A percentile compares a stretch with the other conserved stretches of the same genome.
phyloP scores from a whole-genome alignment of 1,140 invertebrate genomes.

The Hylaeus anthracinus region DNA sequence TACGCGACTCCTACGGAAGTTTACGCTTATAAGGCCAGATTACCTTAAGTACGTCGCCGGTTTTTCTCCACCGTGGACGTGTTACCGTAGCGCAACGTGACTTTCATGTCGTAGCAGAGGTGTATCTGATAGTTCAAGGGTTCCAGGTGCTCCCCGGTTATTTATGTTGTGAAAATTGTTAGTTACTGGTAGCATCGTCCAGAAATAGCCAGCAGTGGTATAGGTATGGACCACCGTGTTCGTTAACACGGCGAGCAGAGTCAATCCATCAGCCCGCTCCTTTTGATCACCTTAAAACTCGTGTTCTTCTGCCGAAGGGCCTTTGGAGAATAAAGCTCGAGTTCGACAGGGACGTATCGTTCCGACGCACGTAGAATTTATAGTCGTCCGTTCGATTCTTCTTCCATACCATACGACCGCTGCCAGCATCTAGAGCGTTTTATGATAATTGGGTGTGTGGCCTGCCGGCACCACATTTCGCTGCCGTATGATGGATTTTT shows the following conservation, averaged over 20 bases:
- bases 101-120: neutral
- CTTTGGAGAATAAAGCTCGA: conserved; percentile 49
- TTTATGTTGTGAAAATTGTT: conserved; percentile 8
- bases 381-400: conserved; percentile 36
- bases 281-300: conserved; percentile 48
- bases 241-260: conserved; percentile 51
- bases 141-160: neutral
- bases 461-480: conserved; percentile 56
- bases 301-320: conserved; percentile 49
- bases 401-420: conserved; percentile 15
- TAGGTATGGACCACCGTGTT: conserved; percentile 53
- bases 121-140: conserved; percentile 2
- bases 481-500: conserved; percentile 65
- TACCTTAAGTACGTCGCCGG: conserved; percentile 35
- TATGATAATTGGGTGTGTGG: conserved; percentile 69
- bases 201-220: no score
- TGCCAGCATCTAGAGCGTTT: conserved; percentile 66
- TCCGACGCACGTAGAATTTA: conserved; percentile 58
- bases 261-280: conserved; percentile 53
- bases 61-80: conserved; percentile 18
- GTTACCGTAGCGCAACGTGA: conserved; percentile 10
- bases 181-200: neutral
- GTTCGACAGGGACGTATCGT: conserved; percentile 58
- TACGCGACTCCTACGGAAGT: conserved; percentile 23
- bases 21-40: conserved; percentile 51